Evolutionary conservation across 2,888 invertebrate genomes (phyloP), one percentile per base, ranked within the genome.

Genomic region (Emmelina monodactyla): DNA sequence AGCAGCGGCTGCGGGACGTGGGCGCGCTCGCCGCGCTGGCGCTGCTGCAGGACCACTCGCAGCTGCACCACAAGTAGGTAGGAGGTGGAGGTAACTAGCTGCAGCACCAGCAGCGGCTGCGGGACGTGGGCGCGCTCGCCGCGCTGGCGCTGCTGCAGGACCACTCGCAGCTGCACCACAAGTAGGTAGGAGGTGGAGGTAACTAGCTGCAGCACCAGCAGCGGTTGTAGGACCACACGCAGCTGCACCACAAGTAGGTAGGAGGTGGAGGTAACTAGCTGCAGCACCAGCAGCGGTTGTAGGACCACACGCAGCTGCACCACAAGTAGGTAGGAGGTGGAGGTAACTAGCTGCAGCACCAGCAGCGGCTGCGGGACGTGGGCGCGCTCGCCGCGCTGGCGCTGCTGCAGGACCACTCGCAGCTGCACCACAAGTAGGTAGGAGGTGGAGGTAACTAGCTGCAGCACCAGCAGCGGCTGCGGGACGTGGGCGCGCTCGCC

Each of bases 51-150:
- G n/a, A n/a, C 28, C 14, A 19, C 29, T 28, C 32, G 19, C 29
- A 10, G 91, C 37, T 35, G 34, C 39, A 35, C 31, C 38, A 38
- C 40, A 37, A 37, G 37, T 39, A 14, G 84, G 87, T 29, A 29
- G 11, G 5, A 6, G 19, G 19, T 9, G 19, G 10, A 28, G 28
- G 10, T 5, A 28, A n/a, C 28, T 4, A 6, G 28, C 10, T n/a
- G 28, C 13, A 6, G 12, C 28, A 4, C 10, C 28, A n/a, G n/a
- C n/a, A n/a, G 28, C 28, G 11, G 10, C 28, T n/a, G 28, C 28
- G n/a, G 3, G 28, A 5, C 3, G 85, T 94, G 45, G 91, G 91
- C 75, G 94, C 93, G 62, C 88, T 94, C 35, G 87, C 88, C 36
- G 94, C 94, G 82, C 82, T 97, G 51, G 88, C 93, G 44, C 88